Evolutionary conservation across 2,113 vertebrate genomes (phyloP).

Genomic region (Oenanthe oenanthe): DNA sequence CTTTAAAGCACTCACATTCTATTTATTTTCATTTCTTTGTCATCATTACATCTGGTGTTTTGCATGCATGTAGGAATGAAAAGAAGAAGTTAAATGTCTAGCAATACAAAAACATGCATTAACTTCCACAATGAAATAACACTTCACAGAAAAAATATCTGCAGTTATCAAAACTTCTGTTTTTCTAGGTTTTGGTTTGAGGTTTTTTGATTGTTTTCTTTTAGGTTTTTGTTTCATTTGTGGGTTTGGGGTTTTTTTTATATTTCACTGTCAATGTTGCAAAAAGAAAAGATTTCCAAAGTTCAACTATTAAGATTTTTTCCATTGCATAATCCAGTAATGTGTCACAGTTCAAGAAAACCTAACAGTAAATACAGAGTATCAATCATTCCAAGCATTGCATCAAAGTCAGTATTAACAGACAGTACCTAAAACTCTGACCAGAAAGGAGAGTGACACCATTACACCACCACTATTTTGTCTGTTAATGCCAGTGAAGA

Average conservation of each 20-base stretch:
- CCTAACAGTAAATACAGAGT: not conserved
- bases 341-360: not conserved
- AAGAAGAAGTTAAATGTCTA: not conserved
- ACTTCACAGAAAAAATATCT: not conserved
- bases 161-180: not conserved
- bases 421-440: not conserved
- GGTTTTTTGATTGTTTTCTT: not conserved
- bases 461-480: not conserved
- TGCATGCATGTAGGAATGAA: not conserved
- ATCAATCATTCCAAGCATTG: not conserved
- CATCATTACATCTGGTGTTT: not conserved
- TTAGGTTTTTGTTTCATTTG: not conserved
- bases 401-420: not conserved
- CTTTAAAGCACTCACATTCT: not conserved
- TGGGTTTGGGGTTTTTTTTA: not conserved
- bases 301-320: not conserved
- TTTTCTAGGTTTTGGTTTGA: not conserved
- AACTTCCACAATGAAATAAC: not conserved
- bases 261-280: not conserved
- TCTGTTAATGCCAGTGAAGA: not conserved
- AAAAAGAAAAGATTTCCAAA: not conserved
- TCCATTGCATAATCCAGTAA: not conserved
- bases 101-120: accelerated
- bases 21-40: not conserved
- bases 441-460: not conserved